Base-by-base conservation (phyloP, 1,140 invertebrate species). In the Neotoxoptera formosana region DNA sequence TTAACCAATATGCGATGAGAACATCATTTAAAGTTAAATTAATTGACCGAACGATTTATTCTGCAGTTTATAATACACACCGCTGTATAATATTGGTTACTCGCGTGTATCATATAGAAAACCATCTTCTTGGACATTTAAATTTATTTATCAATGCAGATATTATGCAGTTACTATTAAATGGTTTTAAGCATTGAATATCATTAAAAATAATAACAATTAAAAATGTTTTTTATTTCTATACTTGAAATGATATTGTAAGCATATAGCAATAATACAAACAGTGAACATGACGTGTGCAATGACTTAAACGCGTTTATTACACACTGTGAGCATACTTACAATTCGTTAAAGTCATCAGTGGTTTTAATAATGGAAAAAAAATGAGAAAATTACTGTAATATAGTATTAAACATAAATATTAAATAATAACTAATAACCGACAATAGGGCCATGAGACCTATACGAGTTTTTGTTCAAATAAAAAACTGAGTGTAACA, bases 151-250 rank as follows among this genome's bases (percentile, higher is more conserved):
- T n/a, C n/a, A 76, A 76, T n/a, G 4, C 30, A 76, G 30, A 76
- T 3, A 30, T 30, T 11, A 76, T 76, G 14, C 14, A n/a, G n/a
- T 76, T 23, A 76, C 6, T 34, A 34, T 76, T 76, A 76, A 76
- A 76, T 34, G 30, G 60, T 76, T 76, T 67, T 76, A 76, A 30
- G 9, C 36, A 41, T 23, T 83, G 1, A 83, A 36, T 36, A 84
- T 41, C 36, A 25, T 84, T 84, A 84, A 84, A 84, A 84, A 83
- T 45, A 41, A 84, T 41, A 84, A 84, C 60, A 76, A 76, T n/a
- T n/a, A 76, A 36, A 25, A 84, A 45, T 9, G 41, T 45, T 84
- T 45, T 45, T 41, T 41, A 84, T 84, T 45, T 25, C 23, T 25
- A 25, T 84, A 36, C 83, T 11, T 4, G 23, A 84, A 84, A 41